A percentile compares a stretch with the other conserved stretches of the same genome.
Conservation (phyloP, 2,113 vertebrate genomes). For the Cynoglossus semilaevis region DNA sequence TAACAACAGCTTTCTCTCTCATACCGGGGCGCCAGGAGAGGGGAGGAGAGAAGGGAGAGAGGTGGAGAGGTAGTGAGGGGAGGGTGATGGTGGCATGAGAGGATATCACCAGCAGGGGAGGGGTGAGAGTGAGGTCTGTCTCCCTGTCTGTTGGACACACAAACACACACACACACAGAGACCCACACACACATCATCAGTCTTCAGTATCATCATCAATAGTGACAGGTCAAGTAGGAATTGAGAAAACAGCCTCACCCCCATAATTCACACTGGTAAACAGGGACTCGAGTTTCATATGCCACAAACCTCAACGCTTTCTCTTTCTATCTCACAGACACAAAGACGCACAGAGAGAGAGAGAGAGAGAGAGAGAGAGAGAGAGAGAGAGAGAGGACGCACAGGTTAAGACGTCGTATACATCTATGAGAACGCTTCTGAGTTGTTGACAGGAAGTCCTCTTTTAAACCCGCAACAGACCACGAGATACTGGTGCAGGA, state of each 20-base stretch:
- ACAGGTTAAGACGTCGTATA: not conserved
- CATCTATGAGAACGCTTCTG: conserved; percentile 16
- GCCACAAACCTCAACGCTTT: conserved; percentile 47
- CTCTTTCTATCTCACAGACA: conserved; percentile 2
- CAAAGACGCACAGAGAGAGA: conserved; percentile 26
- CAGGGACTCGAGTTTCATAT: conserved; percentile 67
- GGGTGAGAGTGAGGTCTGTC: conserved; percentile 42
- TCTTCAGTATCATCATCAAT: conserved; percentile 58
- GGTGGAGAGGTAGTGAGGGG: conserved; percentile 53
- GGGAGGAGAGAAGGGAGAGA: conserved; percentile 45
- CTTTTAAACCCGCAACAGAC: conserved; percentile 48
- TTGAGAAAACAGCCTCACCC: conserved; percentile 59
- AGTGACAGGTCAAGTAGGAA: conserved; percentile 72
- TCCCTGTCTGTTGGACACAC: conserved; percentile 62
- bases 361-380: too few species aligned
- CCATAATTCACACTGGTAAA: conserved; percentile 63
- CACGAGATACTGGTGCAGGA: conserved; percentile 26
- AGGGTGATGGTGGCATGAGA: conserved; percentile 55
- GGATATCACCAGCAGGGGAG: conserved; percentile 46
- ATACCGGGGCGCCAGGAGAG: conserved; percentile 68
- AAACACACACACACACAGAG: conserved; percentile 21
- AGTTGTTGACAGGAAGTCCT: conserved; percentile 3
- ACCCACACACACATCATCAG: conserved; percentile 11
- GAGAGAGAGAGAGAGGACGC: too few species aligned
- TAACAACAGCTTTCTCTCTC: conserved; percentile 83